Percentiles rank a stretch among this genome's conserved stretches.
Conservation (phyloP, 1,140 invertebrate species). For the Drosophila pallidifrons region DNA sequence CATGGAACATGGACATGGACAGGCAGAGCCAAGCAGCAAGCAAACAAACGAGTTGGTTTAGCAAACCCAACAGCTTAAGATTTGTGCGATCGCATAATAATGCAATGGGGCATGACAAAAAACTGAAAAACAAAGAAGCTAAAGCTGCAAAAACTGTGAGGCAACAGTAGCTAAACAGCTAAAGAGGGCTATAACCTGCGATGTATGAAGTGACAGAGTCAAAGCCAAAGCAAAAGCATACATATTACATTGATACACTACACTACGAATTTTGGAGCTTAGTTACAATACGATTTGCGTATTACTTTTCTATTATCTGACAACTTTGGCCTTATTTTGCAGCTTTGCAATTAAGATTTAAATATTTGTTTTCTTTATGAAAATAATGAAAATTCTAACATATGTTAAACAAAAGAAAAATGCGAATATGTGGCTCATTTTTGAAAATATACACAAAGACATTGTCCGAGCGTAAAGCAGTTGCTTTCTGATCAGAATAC, state of each 20-base stretch:
- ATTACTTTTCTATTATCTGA: too few relatives aligned
- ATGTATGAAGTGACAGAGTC: not conserved
- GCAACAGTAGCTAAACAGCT: not conserved
- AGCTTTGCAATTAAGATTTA: too few relatives aligned
- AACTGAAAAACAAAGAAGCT: slow-evolving; percentile 1
- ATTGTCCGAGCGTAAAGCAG: not conserved
- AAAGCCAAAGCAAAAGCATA: not conserved
- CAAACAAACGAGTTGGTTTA: slow-evolving; percentile 50
- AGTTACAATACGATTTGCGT: too few relatives aligned
- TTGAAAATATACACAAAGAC: not conserved
- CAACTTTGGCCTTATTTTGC: too few relatives aligned
- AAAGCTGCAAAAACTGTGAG: slow-evolving; percentile 1
- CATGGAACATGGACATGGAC: slow-evolving; percentile 42
- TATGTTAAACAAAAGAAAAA: too few relatives aligned
- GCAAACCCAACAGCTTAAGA: slow-evolving; percentile 40
- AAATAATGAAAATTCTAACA: too few relatives aligned
- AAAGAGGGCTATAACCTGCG: slow-evolving; percentile 2
- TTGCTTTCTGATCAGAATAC: not conserved
- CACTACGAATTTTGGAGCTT: not conserved
- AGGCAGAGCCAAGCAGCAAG: slow-evolving; percentile 14
- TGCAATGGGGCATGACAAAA: slow-evolving; percentile 27
- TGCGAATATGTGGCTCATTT: too few relatives aligned
- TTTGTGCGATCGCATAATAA: slow-evolving; percentile 38
- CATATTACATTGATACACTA: not conserved
- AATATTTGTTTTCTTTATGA: too few relatives aligned